Percentiles rank a stretch among this genome's conserved stretches.
Conservation (phyloP, 2,797 vertebrate genomes). For the Crenichthys baileyi region DNA sequence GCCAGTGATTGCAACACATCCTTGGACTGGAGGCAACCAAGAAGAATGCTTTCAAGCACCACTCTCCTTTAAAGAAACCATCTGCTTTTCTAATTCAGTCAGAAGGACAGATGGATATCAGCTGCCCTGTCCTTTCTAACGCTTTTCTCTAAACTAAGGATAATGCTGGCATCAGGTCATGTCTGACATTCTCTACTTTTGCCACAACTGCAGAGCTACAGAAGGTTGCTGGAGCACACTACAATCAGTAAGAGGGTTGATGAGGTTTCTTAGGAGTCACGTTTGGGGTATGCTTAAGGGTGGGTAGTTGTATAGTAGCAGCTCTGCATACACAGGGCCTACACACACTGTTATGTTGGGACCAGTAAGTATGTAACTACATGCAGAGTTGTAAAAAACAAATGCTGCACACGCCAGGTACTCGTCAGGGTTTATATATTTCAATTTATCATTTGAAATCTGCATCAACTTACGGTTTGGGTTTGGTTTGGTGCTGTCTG, state of each 20-base stretch:
- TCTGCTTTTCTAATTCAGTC: too few species aligned
- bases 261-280: background rate
- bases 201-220: background rate
- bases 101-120: too few species aligned
- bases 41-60: too few species aligned
- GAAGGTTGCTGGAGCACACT: background rate
- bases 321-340: background rate
- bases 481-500: slow-evolving; percentile 71
- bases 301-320: background rate
- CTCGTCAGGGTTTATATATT: background rate
- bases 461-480: slow-evolving; percentile 82
- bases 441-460: background rate
- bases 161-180: background rate
- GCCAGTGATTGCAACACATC: background rate
- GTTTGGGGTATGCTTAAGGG: background rate
- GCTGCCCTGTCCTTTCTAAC: background rate
- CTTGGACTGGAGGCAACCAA: too few species aligned
- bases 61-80: too few species aligned
- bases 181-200: background rate
- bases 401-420: background rate
- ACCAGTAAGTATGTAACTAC: background rate
- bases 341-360: background rate
- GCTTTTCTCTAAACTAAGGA: background rate
- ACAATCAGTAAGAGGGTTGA: background rate
- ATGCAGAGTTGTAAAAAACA: background rate